Base-by-base conservation (phyloP, 2,113 vertebrate species). In the Tursiops truncatus region DNA sequence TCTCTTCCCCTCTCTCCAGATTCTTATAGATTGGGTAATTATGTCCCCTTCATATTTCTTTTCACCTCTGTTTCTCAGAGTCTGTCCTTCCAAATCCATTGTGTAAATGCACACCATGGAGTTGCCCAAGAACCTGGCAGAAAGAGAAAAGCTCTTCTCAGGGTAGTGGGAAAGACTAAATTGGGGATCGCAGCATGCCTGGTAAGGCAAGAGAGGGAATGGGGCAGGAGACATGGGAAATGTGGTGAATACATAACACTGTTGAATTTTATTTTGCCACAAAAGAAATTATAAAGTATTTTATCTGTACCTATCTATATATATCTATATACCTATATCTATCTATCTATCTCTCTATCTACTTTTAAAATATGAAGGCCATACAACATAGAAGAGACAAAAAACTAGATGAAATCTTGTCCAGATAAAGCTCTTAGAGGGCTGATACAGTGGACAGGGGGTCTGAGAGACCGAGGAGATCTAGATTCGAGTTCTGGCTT, bases 141-240 rank as follows among this genome's bases (percentile, higher is more conserved):
- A 44, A 93, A 76, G 10, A 47, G 18, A 31, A 71, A 23, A 58
- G 2, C 1, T 58, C 31, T 47, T 58, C 14, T 36, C 13, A 31
- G 31, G 14, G 23, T 38, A 56, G 21, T 56, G 7, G 5, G 17
- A 88, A 85, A 21, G 25, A 12, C n/a, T 73, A 28, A 38, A 65
- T 28, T 73, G 62, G n/a, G 47, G 4, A 53, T 71, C 5, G 4
- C 9, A 31, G 41, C 65, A 41, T 20, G 7, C 12, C 31, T 91
- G 17, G 11, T 71, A 23, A 76, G 17, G 9, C 14, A 31, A 33
- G 14, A 58, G 21, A 18, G 33, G 67, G 2, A 44, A 38, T 13
- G 14, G 41, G 1, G 1, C 5, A 47, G 14, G 3, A 3, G 1
- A 17, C 9, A 53, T 26, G 31, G 10, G 1, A 58, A 15, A 25